Evolutionary conservation across 37 sponge, comb jelly and placozoan species (phyloP).

Genomic region (Axinella damicornis): DNA sequence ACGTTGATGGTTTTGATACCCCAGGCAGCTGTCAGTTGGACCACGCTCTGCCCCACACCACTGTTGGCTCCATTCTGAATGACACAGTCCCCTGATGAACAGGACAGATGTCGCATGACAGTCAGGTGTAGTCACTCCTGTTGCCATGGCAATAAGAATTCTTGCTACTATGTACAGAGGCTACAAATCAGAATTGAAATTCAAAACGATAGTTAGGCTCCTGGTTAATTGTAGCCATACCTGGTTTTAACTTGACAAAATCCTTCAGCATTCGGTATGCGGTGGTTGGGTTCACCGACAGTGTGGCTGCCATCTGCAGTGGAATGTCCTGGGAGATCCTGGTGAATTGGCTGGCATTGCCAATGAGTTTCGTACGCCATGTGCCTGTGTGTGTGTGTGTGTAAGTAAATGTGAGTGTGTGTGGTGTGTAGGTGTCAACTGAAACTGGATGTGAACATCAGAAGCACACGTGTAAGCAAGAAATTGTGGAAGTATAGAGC

Average conservation of each 20-base stretch:
- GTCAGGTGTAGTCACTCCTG: no score
- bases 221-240: slow-evolving; percentile 16
- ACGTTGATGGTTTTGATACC: slow-evolving; percentile 89
- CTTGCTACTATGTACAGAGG: neutral
- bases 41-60: slow-evolving; percentile 91
- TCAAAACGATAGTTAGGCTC: neutral
- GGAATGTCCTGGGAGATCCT: slow-evolving; percentile 62
- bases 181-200: no score
- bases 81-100: slow-evolving; percentile 71
- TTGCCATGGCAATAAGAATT: neutral
- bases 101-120: neutral
- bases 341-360: slow-evolving; percentile 33
- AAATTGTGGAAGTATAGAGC: no score
- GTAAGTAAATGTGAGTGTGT: no score
- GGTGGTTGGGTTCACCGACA: slow-evolving; percentile 89
- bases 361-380: slow-evolving; percentile 72
- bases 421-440: no score
- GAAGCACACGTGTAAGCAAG: no score
- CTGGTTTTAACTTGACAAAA: slow-evolving; percentile 75
- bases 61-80: slow-evolving; percentile 97
- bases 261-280: slow-evolving; percentile 96
- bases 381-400: slow-evolving; percentile 57
- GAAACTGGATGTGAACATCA: no score
- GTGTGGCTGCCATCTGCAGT: slow-evolving; percentile 69
- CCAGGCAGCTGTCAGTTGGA: slow-evolving; percentile 83